Conservation (phyloP, 2,888 invertebrate genomes). For the Protophormia terraenovae region DNA sequence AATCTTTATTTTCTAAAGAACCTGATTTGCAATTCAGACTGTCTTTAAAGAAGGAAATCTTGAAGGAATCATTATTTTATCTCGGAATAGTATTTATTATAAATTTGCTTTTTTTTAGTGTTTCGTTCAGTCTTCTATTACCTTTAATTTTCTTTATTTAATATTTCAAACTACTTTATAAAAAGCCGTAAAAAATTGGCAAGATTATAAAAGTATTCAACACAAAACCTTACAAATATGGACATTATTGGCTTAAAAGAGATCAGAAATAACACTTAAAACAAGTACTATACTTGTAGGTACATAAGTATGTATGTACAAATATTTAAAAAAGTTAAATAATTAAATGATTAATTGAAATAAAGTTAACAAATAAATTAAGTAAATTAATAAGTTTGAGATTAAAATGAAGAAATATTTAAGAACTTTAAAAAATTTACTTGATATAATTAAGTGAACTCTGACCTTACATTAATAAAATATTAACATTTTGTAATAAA, state of each 20-base stretch:
- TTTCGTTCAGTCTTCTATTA: not conserved
- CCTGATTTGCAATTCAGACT: too few relatives aligned
- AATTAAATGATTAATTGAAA: constrained; percentile 26
- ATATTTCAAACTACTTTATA: not conserved
- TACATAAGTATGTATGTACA: not conserved
- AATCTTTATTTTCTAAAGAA: too few relatives aligned
- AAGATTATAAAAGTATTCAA: not conserved
- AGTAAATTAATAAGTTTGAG: too few relatives aligned
- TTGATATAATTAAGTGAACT: too few relatives aligned
- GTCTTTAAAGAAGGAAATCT: too few relatives aligned
- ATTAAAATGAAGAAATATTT: too few relatives aligned
- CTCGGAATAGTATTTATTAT: not conserved
- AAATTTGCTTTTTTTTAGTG: not conserved
- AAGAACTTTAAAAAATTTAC: too few relatives aligned
- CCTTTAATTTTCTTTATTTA: not conserved
- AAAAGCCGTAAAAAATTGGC: not conserved
- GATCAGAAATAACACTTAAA: not conserved
- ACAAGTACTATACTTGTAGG: not conserved
- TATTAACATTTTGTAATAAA: too few relatives aligned
- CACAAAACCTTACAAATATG: not conserved
- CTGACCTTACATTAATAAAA: too few relatives aligned
- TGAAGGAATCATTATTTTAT: not conserved
- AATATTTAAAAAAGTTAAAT: not conserved
- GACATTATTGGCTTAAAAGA: not conserved
- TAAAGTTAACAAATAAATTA: not conserved